Evolutionary conservation across 1,140 invertebrate genomes (phyloP), one percentile per base, ranked within the genome.

Genomic region (Chironomus striatipennis): DNA sequence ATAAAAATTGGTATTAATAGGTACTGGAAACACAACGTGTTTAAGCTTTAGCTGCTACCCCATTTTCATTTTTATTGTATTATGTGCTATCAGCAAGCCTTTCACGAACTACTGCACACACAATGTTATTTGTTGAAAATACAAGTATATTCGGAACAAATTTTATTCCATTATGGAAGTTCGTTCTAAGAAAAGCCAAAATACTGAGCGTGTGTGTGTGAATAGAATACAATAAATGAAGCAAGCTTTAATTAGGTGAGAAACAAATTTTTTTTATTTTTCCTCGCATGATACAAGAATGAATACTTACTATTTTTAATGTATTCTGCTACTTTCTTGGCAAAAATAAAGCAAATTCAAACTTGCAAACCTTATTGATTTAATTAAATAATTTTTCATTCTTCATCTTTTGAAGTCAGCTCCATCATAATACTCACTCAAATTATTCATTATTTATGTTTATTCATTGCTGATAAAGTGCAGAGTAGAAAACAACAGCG

Each of bases 171-270:
- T 34, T 34, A 34, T 34, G 24, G 24, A 34, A 34, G 24, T 34
- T 34, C 5, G 5, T 34, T 34, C 24, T 34, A 34, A 34, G 24
- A 34, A 34, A 34, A 34, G 2, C 24, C 24, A 34, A 2, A 34
- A 34, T 2, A 5, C 24, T 34, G 5, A 34, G 24, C 24, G 24
- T 34, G 24, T 34, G 24, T 34, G 24, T 34, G 24, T 34, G 24
- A 34, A 34, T 34, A 34, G 24, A 57, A 5, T n/a, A 57, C 47
- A 57, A 57, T 57, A 4, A 12, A 34, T 34, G 47, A 57, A 57
- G 47, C 47, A 57, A 57, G 47, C 65, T 70, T 70, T 70, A 70
- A 70, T 70, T 70, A 70, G 65, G 65, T 70, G 65, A 70, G 65
- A 70, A 70, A 70, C 65, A 70, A 70, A 70, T 70, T 70, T 17